These are phyloP conservation scores for Atrichornis clamosus DNA, from an alignment of 2,113 vertebrate species.

Conservation along the genomic window DNA sequence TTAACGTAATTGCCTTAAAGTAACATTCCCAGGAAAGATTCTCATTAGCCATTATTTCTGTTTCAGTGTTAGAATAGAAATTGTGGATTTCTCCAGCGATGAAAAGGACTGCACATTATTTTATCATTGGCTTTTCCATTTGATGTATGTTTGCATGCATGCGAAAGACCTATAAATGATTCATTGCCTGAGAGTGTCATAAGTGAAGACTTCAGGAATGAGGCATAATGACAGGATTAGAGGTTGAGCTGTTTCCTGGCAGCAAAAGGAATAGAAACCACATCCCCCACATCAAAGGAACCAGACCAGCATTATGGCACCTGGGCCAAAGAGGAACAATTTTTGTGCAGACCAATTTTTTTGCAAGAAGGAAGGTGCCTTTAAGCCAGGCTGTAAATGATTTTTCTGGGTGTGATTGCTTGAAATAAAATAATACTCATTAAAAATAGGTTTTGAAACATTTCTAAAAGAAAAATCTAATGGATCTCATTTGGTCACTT, in stretches of 20 bases:
- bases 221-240: neutral
- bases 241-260: neutral
- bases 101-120: neutral
- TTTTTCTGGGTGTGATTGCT: neutral
- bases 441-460: neutral
- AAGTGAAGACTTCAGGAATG: neutral
- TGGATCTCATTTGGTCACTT: neutral
- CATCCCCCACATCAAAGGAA: neutral
- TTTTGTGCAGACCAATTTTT: neutral
- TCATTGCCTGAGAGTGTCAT: neutral
- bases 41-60: neutral
- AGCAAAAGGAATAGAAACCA: neutral
- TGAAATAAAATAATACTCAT: neutral
- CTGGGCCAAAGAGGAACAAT: neutral
- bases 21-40: neutral
- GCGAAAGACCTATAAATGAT: conserved; percentile 21
- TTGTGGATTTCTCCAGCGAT: neutral
- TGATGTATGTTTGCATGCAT: neutral
- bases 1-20: conserved; percentile 22
- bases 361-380: neutral
- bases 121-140: neutral
- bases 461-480: neutral
- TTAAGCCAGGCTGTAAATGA: neutral
- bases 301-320: neutral
- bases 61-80: neutral